Percentiles rank a stretch among this genome's conserved stretches.
These are phyloP conservation scores for Augochlora pura DNA, from an alignment of 1,140 invertebrate species.

Conservation along the genomic window DNA sequence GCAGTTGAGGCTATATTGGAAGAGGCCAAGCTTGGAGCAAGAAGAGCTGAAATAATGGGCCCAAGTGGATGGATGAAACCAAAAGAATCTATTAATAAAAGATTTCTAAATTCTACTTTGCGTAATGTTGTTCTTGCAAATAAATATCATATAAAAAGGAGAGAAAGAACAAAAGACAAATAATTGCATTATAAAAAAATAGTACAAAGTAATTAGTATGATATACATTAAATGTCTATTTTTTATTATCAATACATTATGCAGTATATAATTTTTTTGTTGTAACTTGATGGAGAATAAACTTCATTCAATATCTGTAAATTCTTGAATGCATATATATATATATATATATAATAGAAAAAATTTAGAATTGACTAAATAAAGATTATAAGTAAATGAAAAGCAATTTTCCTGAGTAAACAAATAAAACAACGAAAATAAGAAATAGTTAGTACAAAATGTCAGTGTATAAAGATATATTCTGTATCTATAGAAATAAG, in stretches of 20 bases:
- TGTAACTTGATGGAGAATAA: background rate
- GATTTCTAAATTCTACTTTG: conserved; percentile 80
- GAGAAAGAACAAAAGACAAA: conserved; percentile 51
- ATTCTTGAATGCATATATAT: background rate
- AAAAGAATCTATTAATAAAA: conserved; percentile 82
- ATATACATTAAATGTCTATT: too few relatives aligned
- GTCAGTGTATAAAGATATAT: background rate
- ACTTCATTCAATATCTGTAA: background rate
- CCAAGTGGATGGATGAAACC: conserved; percentile 84
- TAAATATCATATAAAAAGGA: conserved; percentile 61
- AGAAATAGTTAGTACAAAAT: background rate
- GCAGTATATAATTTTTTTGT: background rate
- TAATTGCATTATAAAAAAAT: conserved; percentile 30
- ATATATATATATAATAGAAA: background rate
- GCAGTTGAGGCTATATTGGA: conserved; percentile 83
- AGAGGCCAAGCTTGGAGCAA: conserved; percentile 83
- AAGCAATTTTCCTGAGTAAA: background rate
- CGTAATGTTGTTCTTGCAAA: conserved; percentile 75
- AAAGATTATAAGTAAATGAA: background rate
- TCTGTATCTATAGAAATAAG: background rate
- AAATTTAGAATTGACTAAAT: background rate
- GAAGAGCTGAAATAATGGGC: conserved; percentile 83
- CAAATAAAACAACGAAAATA: background rate
- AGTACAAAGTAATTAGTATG: conserved; percentile 30
- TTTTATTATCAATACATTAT: background rate